phyloP scores from a whole-genome alignment of 2,113 vertebrate species.

The Penelope pileata region DNA sequence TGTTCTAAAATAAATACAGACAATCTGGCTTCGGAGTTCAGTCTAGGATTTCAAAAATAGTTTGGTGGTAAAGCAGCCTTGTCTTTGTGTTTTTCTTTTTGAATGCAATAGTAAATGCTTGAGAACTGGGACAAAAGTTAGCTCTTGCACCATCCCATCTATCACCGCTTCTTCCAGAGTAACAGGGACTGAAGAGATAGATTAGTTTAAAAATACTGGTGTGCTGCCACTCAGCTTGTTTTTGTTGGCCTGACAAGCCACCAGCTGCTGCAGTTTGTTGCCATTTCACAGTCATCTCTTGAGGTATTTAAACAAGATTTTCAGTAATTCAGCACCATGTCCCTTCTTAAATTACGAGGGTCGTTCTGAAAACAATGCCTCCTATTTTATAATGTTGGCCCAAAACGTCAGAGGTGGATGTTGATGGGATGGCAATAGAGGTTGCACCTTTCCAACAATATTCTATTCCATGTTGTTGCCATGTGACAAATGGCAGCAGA shows the following conservation, averaged over 20 bases:
- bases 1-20: slow-evolving; percentile 6
- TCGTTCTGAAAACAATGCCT: neutral
- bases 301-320: neutral
- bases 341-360: neutral
- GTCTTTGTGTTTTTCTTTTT: neutral
- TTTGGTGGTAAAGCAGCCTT: neutral
- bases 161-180: neutral
- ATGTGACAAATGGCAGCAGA: neutral
- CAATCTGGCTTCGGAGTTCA: neutral
- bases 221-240: neutral
- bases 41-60: slow-evolving; percentile 3
- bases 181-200: neutral
- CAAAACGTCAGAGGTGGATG: neutral
- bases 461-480: neutral
- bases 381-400: neutral
- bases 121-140: slow-evolving; percentile 30
- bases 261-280: slow-evolving; percentile 18
- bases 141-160: slow-evolving; percentile 12
- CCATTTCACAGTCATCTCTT: neutral
- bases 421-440: neutral
- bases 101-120: neutral
- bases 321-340: neutral
- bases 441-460: neutral
- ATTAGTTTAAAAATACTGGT: neutral
- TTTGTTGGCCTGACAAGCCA: slow-evolving; percentile 1